phyloP scores from a whole-genome alignment of 1,140 invertebrate genomes.

The Arctopsyche grandis region DNA sequence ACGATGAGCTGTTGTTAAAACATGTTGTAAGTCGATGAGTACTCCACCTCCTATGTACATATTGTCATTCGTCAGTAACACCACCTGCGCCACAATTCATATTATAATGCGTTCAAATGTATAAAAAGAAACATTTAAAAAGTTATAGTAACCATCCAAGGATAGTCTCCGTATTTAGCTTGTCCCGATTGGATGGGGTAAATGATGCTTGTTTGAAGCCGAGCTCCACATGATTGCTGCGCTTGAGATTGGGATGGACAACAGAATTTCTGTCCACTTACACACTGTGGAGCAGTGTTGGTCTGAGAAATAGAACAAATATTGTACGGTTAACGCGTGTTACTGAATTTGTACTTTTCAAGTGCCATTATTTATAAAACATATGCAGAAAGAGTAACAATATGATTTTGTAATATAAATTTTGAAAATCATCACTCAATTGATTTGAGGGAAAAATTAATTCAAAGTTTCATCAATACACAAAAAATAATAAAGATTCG shows the following conservation, averaged over 20 bases:
- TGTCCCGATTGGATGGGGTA: constrained; percentile 61
- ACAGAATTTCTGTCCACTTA: constrained; percentile 56
- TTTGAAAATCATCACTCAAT: too few relatives aligned
- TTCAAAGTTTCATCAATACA: too few relatives aligned
- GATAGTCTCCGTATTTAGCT: constrained; percentile 68
- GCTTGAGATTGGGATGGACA: constrained; percentile 55
- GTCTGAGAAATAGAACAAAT: too few relatives aligned
- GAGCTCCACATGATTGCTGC: constrained; percentile 56
- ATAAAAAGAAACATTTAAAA: background rate
- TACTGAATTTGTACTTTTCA: too few relatives aligned
- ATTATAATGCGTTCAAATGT: background rate
- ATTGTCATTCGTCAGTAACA: constrained; percentile 65
- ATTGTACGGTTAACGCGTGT: too few relatives aligned
- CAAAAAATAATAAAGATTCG: too few relatives aligned
- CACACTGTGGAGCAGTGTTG: background rate
- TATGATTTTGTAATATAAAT: too few relatives aligned
- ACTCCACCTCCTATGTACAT: constrained; percentile 76
- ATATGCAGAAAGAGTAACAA: too few relatives aligned
- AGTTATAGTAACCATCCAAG: constrained; percentile 63
- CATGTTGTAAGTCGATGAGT: constrained; percentile 70
- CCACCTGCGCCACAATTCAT: constrained; percentile 56
- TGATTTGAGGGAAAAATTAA: too few relatives aligned
- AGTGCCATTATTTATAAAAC: too few relatives aligned
- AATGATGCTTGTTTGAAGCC: constrained; percentile 58
- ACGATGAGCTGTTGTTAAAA: constrained; percentile 77